A percentile compares a stretch with the other conserved stretches of the same genome.
These are phyloP conservation scores for Phasia obesa DNA, from an alignment of 2,888 invertebrate genomes.

Conservation along the genomic window DNA sequence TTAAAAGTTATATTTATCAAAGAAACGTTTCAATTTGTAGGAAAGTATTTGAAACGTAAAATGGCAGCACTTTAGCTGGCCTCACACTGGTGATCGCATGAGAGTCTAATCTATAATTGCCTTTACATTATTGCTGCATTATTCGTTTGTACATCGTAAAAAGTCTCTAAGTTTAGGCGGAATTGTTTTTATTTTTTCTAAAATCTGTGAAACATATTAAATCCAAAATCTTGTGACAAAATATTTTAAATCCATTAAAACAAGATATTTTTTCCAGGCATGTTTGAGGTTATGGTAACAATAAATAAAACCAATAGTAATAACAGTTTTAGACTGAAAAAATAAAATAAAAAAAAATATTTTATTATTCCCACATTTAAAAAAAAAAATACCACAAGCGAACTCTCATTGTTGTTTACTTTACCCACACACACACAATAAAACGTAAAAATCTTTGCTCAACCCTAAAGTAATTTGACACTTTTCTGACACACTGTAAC, in stretches of 20 bases:
- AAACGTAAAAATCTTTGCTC: background rate
- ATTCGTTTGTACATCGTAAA: too few relatives aligned
- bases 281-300: slow-evolving; percentile 62
- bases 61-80: too few relatives aligned
- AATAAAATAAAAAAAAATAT: slow-evolving; percentile 11
- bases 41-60: too few relatives aligned
- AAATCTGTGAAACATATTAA: slow-evolving; percentile 6
- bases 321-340: background rate
- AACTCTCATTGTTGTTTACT: slow-evolving; percentile 35
- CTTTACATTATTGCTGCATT: too few relatives aligned
- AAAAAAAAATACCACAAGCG: slow-evolving; percentile 35
- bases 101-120: too few relatives aligned
- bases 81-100: too few relatives aligned
- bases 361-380: slow-evolving; percentile 21
- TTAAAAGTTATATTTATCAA: too few relatives aligned
- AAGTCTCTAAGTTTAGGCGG: too few relatives aligned
- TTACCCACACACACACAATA: slow-evolving; percentile 49
- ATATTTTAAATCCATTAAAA: slow-evolving; percentile 26
- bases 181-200: background rate
- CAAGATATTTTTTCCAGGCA: background rate
- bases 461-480: slow-evolving; percentile 47
- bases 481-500: slow-evolving; percentile 43
- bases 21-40: too few relatives aligned
- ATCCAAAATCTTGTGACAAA: slow-evolving; percentile 19
- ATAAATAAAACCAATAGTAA: slow-evolving; percentile 11